Conservation (phyloP, 2,797 vertebrate genomes). For the Florisuga fusca region DNA sequence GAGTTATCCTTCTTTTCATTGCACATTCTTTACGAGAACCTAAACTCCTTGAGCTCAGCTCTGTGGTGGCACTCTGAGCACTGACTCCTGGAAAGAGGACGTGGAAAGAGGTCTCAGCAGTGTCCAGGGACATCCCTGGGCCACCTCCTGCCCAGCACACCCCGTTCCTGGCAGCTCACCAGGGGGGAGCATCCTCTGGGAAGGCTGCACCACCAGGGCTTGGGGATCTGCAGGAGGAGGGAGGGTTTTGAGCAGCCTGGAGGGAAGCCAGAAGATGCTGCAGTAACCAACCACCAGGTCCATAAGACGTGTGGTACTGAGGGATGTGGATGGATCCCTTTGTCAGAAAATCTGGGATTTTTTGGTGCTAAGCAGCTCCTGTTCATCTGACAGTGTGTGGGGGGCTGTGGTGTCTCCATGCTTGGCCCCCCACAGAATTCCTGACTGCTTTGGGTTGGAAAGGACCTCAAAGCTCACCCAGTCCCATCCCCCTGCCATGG, state of each 20-base stretch:
- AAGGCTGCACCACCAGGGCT: rapidly evolving
- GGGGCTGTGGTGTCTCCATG: rapidly evolving
- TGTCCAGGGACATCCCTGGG: neutral
- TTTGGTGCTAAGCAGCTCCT: neutral
- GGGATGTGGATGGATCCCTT: neutral
- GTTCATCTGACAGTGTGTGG: rapidly evolving
- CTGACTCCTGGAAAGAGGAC: neutral
- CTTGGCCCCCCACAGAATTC: no score
- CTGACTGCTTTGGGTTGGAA: no score
- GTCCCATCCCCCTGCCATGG: no score
- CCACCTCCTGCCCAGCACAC: neutral
- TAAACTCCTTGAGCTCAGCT: neutral
- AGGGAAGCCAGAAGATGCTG: neutral
- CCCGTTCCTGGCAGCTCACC: rapidly evolving
- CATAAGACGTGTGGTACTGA: rapidly evolving
- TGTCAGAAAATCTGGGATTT: neutral
- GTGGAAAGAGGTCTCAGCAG: rapidly evolving
- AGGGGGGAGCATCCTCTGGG: neutral
- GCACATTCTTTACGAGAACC: neutral
- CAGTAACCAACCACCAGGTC: neutral
- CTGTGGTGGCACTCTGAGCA: neutral
- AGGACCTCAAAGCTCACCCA: no score
- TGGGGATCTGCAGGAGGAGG: neutral
- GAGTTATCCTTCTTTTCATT: neutral
- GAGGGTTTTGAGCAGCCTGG: neutral